Evolutionary conservation across 2,113 vertebrate genomes (phyloP).

Genomic region (Chionis minor): DNA sequence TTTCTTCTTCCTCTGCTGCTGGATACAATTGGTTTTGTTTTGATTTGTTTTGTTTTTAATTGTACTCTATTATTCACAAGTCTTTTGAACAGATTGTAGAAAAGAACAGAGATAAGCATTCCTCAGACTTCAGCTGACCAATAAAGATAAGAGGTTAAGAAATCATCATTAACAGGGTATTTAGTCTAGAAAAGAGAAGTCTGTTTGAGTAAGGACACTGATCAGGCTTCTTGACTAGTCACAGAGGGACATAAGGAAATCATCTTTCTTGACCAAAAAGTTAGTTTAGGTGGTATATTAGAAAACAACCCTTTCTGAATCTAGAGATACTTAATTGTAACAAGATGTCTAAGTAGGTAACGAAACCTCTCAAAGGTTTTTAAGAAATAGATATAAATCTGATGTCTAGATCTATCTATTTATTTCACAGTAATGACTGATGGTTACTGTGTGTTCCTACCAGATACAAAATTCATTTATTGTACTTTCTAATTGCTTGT

Average conservation of each 20-base stretch:
- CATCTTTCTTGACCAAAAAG: background rate
- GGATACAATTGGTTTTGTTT: background rate
- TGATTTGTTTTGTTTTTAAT: background rate
- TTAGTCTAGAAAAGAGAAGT: background rate
- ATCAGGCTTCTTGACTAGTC: background rate
- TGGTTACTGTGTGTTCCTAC: background rate
- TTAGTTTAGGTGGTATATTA: background rate
- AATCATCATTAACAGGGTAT: background rate
- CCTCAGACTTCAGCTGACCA: background rate
- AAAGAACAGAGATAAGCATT: background rate
- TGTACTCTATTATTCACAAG: background rate
- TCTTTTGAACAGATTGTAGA: background rate
- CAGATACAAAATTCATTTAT: background rate
- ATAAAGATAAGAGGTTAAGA: background rate
- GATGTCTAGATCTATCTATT: background rate
- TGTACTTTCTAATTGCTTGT: background rate
- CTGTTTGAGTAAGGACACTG: background rate
- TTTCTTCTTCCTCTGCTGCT: background rate
- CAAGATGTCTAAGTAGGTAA: background rate
- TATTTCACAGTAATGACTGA: background rate
- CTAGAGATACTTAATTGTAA: background rate
- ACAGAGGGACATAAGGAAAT: background rate
- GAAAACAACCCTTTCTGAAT: background rate
- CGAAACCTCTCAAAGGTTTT: background rate
- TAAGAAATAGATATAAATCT: background rate